Base-by-base conservation (phyloP, 2,888 invertebrate species). In the Eumerus sabulonum region DNA sequence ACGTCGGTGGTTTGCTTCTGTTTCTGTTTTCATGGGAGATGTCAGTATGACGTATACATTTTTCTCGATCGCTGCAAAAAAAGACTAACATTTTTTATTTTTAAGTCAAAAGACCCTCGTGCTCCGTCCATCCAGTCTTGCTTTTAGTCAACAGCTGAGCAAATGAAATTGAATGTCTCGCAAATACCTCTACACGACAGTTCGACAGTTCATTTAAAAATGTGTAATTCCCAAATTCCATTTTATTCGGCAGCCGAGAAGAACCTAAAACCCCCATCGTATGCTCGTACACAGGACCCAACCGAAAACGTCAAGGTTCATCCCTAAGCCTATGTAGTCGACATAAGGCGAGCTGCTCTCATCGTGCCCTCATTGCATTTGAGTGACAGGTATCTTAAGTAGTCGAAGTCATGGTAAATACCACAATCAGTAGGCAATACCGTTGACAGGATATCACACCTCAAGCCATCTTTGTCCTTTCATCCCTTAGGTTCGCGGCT, bases 181-280 rank as follows among this genome's bases (percentile, higher is more conserved):
- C 16, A 62, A 50, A 44, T 63, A 57, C 51, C 50, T 63, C 50
- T 38, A 45, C 74, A 59, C 70, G 62, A 63, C 74, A 70, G 50
- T 70, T 76, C 74, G 74, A 76, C 74, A 76, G 62, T 51, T 62
- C 54, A 76, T 76, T 76, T 57, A 47, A 44, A 50, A 59, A 70
- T n/a, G 57, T 66, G 70, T 70, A 63, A 70, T 76, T 70, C 53
- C 48, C 70, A 45, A 63, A 70, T 57, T 63, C 70, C 68, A 70
- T 74, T 68, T 18, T 50, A 54, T 67, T 68, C 60, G 54, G 42
- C 56, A 45, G 35, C 51, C 42, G 18, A 59, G 17, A 38, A 35
- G 11, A 40, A 45, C 38, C 51, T 27, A 38, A 44, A 5, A 54
- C 16, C 4, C 44, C 11, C 40, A 9, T 40, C n/a, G 40, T 13